A percentile compares a stretch with the other conserved stretches of the same genome.
phyloP scores from a whole-genome alignment of 2,797 vertebrate genomes.

The Dromococcyx pavoninus region DNA sequence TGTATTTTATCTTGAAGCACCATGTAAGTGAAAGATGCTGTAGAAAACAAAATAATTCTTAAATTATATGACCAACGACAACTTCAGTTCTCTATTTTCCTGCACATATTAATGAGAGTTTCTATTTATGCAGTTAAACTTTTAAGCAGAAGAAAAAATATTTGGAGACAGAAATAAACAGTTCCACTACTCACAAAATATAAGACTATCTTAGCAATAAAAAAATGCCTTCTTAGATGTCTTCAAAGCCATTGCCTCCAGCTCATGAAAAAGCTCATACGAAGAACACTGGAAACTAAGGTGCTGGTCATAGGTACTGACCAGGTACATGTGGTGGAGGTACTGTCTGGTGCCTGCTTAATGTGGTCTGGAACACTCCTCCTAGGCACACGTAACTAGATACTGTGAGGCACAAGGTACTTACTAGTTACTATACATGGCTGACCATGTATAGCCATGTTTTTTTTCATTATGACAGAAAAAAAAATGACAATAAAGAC shows the following conservation, averaged over 20 bases:
- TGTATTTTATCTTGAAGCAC: not conserved
- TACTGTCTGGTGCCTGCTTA: not conserved
- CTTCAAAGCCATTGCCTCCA: not conserved
- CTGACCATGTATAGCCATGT: not conserved
- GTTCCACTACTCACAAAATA: not conserved
- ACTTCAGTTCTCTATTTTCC: not conserved
- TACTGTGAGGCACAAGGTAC: not conserved
- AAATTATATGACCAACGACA: not conserved
- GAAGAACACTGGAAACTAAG: not conserved
- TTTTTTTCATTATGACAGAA: not conserved
- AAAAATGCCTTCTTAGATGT: not conserved
- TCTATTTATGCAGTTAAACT: not conserved
- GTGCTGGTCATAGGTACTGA: not conserved
- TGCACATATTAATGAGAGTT: not conserved
- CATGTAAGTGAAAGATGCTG: not conserved
- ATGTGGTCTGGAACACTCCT: accelerated
- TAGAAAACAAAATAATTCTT: not conserved
- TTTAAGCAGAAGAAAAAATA: not conserved
- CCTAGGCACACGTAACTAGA: not conserved
- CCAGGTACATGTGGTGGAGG: not conserved
- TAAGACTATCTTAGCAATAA: not conserved
- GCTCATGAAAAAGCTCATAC: not conserved
- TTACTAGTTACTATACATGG: too few species aligned
- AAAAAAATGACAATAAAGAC: not conserved
- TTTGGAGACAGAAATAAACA: not conserved